A percentile compares a stretch with the other conserved stretches of the same genome.
Conservation (phyloP, 2,797 vertebrate species). For the Lemur catta region DNA sequence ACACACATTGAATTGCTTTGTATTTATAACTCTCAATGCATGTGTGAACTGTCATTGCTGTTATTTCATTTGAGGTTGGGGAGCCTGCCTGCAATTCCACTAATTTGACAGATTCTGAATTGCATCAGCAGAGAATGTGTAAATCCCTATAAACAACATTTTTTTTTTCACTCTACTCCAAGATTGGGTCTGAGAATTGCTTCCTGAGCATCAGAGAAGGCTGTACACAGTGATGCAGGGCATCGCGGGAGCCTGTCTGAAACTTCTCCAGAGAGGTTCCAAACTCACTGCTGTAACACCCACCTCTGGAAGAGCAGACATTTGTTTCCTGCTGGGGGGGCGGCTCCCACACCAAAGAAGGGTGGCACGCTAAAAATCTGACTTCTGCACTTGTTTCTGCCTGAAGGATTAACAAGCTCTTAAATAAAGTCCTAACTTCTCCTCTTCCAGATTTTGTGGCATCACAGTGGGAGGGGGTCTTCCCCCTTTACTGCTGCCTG, state of each 20-base stretch:
- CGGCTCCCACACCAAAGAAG: neutral
- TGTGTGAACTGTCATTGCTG: neutral
- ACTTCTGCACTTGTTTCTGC: neutral
- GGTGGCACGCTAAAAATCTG: rapidly evolving
- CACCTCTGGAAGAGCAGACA: neutral
- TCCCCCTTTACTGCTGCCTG: neutral
- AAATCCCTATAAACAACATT: neutral
- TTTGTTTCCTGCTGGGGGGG: neutral
- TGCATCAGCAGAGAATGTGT: neutral
- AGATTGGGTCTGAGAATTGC: neutral
- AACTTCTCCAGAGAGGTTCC: neutral
- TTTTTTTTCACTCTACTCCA: neutral
- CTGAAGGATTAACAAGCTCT: neutral
- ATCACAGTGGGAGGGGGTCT: neutral
- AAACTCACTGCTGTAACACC: rapidly evolving
- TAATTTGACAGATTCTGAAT: neutral
- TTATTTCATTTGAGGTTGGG: neutral
- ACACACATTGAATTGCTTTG: neutral
- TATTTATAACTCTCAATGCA: neutral
- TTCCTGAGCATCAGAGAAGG: neutral
- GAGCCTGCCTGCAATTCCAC: neutral
- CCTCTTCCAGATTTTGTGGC: neutral
- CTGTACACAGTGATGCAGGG: rapidly evolving
- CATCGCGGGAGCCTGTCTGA: rapidly evolving
- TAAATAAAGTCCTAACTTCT: neutral